Percentiles rank a stretch among this genome's conserved stretches.
These are phyloP conservation scores for Enoplosus armatus DNA, from an alignment of 2,797 vertebrate species.

Conservation along the genomic window DNA sequence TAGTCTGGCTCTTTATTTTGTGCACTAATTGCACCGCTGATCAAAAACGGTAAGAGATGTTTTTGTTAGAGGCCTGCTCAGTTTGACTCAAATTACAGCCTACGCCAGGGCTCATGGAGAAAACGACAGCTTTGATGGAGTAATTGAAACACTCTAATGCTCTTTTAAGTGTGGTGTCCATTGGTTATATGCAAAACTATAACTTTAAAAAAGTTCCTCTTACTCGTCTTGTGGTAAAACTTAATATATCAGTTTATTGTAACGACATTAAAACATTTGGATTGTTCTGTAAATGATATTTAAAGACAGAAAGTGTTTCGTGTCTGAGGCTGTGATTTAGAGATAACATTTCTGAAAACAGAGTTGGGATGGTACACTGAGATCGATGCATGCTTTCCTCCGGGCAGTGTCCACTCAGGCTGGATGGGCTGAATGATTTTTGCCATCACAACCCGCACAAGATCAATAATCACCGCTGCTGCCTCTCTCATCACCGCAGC, in stretches of 20 bases:
- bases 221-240: background rate
- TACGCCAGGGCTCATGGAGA: background rate
- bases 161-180: conserved; percentile 4
- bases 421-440: conserved; percentile 70
- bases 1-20: conserved; percentile 13
- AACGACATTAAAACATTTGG: background rate
- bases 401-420: conserved; percentile 58
- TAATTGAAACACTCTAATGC: conserved; percentile 26
- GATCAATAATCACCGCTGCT: conserved; percentile 68
- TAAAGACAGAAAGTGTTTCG: conserved; percentile 10
- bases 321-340: conserved; percentile 41
- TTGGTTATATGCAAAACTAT: background rate
- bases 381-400: conserved; percentile 65
- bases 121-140: conserved; percentile 31
- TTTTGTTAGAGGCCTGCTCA: conserved; percentile 26
- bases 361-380: conserved; percentile 22
- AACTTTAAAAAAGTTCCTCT: background rate
- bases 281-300: background rate
- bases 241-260: background rate
- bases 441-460: conserved; percentile 56
- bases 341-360: conserved; percentile 52
- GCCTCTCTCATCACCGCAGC: conserved; percentile 33
- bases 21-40: conserved; percentile 42
- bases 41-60: conserved; percentile 34
- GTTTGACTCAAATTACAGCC: conserved; percentile 48